Percentiles rank a stretch among this genome's conserved stretches.
These are phyloP conservation scores for Eunapius fragilis DNA, from an alignment of 37 sponge, comb jelly and placozoan genomes.

Conservation along the genomic window DNA sequence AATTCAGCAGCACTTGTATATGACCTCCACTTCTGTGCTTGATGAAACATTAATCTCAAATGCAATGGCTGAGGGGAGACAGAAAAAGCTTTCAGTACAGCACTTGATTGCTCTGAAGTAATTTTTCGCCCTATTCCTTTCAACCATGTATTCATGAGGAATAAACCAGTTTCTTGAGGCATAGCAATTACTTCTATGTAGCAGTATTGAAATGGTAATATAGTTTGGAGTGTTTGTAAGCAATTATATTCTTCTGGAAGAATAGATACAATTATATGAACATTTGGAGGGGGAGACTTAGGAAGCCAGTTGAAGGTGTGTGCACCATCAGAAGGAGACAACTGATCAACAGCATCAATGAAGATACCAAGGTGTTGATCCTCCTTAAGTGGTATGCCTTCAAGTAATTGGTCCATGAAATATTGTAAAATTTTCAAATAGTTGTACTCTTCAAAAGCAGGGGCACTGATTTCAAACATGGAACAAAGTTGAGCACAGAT, in stretches of 20 bases:
- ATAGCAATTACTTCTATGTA: slow-evolving; percentile 38
- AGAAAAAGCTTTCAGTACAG: slow-evolving; percentile 37
- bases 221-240: slow-evolving; percentile 28
- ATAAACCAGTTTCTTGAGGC: slow-evolving; percentile 32
- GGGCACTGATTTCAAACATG: slow-evolving; percentile 13
- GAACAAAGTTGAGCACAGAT: slow-evolving; percentile 60
- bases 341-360: slow-evolving; percentile 79
- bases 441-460: slow-evolving; percentile 28
- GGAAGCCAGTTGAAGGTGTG: slow-evolving; percentile 74
- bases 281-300: slow-evolving; percentile 40
- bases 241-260: slow-evolving; percentile 54
- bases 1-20: slow-evolving; percentile 22
- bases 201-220: slow-evolving; percentile 14
- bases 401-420: slow-evolving; percentile 42
- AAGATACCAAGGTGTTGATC: slow-evolving; percentile 38
- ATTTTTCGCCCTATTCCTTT: slow-evolving; percentile 17
- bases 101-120: slow-evolving; percentile 1
- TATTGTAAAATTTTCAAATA: slow-evolving; percentile 28
- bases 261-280: slow-evolving; percentile 66
- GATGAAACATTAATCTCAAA: slow-evolving; percentile 56
- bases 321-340: slow-evolving; percentile 54
- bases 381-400: neutral
- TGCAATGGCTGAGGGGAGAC: slow-evolving; percentile 53
- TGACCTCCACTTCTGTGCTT: slow-evolving; percentile 55
- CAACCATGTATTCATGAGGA: slow-evolving; percentile 54